Base-by-base conservation (phyloP, 2,797 vertebrate genomes). In the Aeoliscus strigatus region DNA sequence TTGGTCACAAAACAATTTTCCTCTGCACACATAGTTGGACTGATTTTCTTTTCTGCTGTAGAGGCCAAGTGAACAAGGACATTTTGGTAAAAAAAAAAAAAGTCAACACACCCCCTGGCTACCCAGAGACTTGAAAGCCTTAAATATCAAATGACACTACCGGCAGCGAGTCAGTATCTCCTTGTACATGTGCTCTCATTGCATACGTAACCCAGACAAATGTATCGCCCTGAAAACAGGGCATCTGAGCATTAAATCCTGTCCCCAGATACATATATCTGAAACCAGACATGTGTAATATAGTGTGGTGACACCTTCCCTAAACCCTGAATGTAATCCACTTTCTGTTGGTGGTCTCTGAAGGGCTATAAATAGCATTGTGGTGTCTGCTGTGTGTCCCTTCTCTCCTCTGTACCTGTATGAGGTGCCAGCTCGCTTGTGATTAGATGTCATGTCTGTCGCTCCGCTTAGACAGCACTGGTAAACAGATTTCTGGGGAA, bases 361-460 rank as follows among this genome's bases (percentile, higher is more conserved):
- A 70, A 74, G 51, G 36, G 52, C 72, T 84, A 86, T 83, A 82
- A 77, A 81, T 87, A 85, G 82, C 33, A 6, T 42, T 30, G 58
- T 59, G 51, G 50, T 51, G 65, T 24, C 16, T 48, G 27, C 53
- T 30, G 27, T 4, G 51, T 59, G 51, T 50, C 48, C 55, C 60
- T 41, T 57, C 52, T 47, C 70, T 44, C n/a, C 8, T 73, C 78
- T 48, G 68, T 61, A 68, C 84, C 77, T 51, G 76, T 89, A 89
- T 83, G 88, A 85, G 66, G 83, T 79, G 85, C 82, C 88, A 85
- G 86, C 77, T 37, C 48, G 39, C 73, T 73, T 87, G 90, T 89
- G 90, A 92, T 90, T 82, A 93, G 90, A 89, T 90, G 89, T 91
- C 92, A 89, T 75, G 69, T 84, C 85, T 88, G 87, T 89, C 91